Evolutionary conservation across 2,797 vertebrate species (phyloP).

Genomic region (Melopsittacus undulatus): DNA sequence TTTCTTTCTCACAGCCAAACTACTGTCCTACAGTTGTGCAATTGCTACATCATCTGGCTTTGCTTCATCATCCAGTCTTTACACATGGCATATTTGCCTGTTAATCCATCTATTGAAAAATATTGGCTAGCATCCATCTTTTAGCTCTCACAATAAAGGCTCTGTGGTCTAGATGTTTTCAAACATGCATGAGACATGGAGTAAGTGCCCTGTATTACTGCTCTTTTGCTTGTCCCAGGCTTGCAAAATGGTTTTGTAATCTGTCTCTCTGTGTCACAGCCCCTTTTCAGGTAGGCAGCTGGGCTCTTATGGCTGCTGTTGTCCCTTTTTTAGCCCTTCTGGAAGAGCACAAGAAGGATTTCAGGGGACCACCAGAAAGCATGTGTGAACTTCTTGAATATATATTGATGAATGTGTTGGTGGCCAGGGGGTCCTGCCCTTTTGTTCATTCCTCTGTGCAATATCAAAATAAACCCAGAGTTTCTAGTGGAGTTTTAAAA

Average conservation of each 20-base stretch:
- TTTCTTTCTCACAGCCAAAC: slow-evolving; percentile 26
- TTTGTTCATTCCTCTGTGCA: background rate
- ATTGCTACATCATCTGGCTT: background rate
- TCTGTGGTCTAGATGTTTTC: slow-evolving; percentile 13
- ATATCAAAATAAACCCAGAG: background rate
- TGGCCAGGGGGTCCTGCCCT: background rate
- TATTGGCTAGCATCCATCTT: background rate
- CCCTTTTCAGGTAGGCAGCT: background rate
- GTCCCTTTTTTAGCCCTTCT: background rate
- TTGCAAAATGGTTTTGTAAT: background rate
- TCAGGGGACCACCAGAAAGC: background rate
- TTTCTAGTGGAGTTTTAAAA: background rate
- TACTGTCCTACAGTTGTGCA: slow-evolving; percentile 22
- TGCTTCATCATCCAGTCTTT: slow-evolving; percentile 33
- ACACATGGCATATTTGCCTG: background rate
- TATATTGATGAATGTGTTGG: background rate
- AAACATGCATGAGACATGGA: background rate
- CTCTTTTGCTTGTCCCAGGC: background rate
- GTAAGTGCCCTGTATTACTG: background rate
- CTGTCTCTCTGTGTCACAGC: background rate
- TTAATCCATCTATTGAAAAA: slow-evolving; percentile 21
- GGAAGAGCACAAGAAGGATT: background rate
- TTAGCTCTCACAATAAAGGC: background rate
- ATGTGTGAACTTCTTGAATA: background rate
- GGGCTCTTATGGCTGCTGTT: background rate